Conservation (phyloP, 1,140 invertebrate species). For the Zaprionus africanus region DNA sequence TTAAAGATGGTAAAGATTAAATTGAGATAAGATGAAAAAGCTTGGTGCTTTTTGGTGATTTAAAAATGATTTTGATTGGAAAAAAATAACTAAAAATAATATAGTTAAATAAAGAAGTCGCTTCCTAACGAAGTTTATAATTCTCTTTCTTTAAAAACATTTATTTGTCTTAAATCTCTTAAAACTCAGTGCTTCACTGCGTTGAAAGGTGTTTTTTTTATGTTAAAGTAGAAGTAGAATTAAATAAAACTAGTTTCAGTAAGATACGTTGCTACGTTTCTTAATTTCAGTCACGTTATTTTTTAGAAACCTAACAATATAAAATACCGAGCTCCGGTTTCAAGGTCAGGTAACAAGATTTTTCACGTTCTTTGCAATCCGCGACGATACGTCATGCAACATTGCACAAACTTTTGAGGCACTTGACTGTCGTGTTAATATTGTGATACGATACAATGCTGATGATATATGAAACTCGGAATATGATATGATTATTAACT, state of each 20-base stretch:
- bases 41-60: too few species aligned
- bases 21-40: too few species aligned
- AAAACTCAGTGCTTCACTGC: background rate
- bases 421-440: background rate
- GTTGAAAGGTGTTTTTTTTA: too few species aligned
- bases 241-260: background rate
- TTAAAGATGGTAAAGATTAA: too few species aligned
- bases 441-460: background rate
- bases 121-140: too few species aligned
- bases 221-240: too few species aligned
- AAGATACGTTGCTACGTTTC: background rate
- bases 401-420: background rate
- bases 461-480: slow-evolving; percentile 2
- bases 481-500: slow-evolving; percentile 2
- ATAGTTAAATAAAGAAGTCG: too few species aligned
- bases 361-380: background rate
- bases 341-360: background rate
- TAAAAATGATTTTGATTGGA: too few species aligned
- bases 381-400: background rate
- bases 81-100: too few species aligned
- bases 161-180: background rate
- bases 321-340: background rate
- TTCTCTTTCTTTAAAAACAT: background rate
- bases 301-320: too few species aligned
- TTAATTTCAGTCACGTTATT: background rate